Evolutionary conservation across 2,888 invertebrate species (phyloP), one percentile per base, ranked within the genome.

Genomic region (Calliphora vomitoria): DNA sequence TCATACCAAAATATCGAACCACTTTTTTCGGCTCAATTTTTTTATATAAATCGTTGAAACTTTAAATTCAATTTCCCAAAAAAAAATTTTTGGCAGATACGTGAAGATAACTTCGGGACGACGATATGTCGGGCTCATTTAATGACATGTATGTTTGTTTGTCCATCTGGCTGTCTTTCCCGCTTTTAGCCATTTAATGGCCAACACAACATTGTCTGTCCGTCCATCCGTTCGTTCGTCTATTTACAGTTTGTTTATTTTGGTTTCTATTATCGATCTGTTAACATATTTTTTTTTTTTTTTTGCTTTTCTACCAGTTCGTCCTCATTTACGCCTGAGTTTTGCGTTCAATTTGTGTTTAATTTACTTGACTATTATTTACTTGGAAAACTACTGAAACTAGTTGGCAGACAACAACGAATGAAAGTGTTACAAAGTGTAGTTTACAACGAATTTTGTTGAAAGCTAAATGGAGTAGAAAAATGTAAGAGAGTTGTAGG

Each of bases 271-370:
- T 81, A 81, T 80, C 76, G 86, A 87, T 87, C 71, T 76, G 80
- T 80, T 83, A 80, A 82, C 81, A 85, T 82, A 78, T 86, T 82
- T 81, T n/a, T 53, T 55, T 55, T n/a, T n/a, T n/a, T n/a, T 38
- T 20, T 47, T 3, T 47, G 11, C 6, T 8, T 50, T 44, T 64
- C 55, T 78, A 25, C 11, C 44, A 68, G 13, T 69, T 75, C 58
- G 80, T 80, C 83, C 76, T 66, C 64, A 76, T 83, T 87, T 83
- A 60, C 80, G 58, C 69, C 58, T 50, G 31, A 69, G 25, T 41
- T 58, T 74, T 44, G 60, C 10, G 35, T 25, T 50, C 8, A 44
- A 47, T 55, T 76, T 68, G 15, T 44, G 47, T 66, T 76, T 11
- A 64, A 71, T 58, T 85, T 66, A 41, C 44, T 53, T 41, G n/a